Evolutionary conservation across 2,113 vertebrate species (phyloP), one percentile per base, ranked within the genome.

Genomic region (Nothocercus nigrocapillus): DNA sequence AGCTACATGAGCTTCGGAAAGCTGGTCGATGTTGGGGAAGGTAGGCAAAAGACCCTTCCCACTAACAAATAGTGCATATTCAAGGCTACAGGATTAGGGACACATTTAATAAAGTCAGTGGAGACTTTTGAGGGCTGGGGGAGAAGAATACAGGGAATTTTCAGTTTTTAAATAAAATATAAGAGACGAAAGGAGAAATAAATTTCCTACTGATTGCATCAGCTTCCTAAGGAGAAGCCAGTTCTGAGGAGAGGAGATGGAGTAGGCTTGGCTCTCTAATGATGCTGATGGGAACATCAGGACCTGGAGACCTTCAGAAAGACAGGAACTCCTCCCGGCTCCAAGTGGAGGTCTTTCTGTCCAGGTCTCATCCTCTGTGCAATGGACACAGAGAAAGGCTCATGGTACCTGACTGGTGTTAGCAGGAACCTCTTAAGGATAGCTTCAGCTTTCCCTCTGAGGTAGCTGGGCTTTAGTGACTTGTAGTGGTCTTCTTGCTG

Each of bases 31-130:
- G 3, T 54, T 45, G 36, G 69, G 22, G 6, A 3, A 87, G 5
- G 3, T 16, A 28, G 20, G 27, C 8, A 89, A 66, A 83, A 88
- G 56, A 9, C 0, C 0, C 4, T 32, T 51, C 15, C 45, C 12
- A 36, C 10, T 8, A 38, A 20, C 10, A 18, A 5, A 36, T 5
- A 44, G 7, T 1, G 2, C 36, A 38, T 36, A 11, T 77, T 72
- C 68, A 82, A 76, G 42, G 25, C 2, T 77, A 22, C 17, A 78
- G 34, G 45, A 6, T 11, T 1, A 40, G 4, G 22, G 32, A 72
- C 62, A 17, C 1, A 28, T 61, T 69, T 24, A 45, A 3, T 72
- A 38, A 87, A 34, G 32, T 68, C 73, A 58, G 20, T 28, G 9
- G 13, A 68, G 30, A 72, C 15, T 8, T 82, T 62, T 72, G 25